Evolutionary conservation across 2,888 invertebrate species (phyloP), one percentile per base, ranked within the genome.

Genomic region (Drosophila koepferae): DNA sequence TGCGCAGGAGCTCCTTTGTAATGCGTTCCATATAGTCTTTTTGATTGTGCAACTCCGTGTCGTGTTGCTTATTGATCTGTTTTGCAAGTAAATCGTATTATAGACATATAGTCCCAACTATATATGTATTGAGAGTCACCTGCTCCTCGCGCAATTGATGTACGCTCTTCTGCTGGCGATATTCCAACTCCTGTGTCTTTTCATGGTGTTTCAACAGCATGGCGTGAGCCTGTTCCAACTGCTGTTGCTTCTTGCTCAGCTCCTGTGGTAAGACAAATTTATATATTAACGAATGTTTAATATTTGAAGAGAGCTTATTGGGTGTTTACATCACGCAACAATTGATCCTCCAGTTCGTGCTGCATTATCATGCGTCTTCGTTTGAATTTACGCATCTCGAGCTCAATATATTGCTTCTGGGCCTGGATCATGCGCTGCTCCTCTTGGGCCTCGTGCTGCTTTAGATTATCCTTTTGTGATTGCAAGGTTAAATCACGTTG

Each of bases 191-290:
- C 93, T 98, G 97, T 55, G 99, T 99, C 93, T 98, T 97, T 92
- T 99, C 99, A 94, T 99, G 99, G 93, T 99, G 99, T 81, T 98
- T 95, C 79, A 99, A 93, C 79, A 99, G 94, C 97, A 99, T 98
- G 56, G 95, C 95, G 93, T 99, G 99, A 61, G 98, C 98, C 92
- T 97, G 97, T 91, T 99, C 99, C 85, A 99, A 93, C 92, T 99
- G 99, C 81, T 97, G 97, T 92, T 98, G 98, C 64, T 99, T 96
- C 94, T 98, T 98, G 93, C 97, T 97, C 90, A 99, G 94, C 94
- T 99, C 99, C 97, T 99, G 93, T 1, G 2, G 12, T 40, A 53
- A 48, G 31, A 5, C 5, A 41, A 20, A 34, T 36, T 5, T 5
- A 41, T 54, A 12, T 28, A 28, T 28, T 28, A 28, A 28, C 6